Percentiles rank a stretch among this genome's conserved stretches.
phyloP scores from a whole-genome alignment of 1,140 invertebrate species.

The Pseudomyrmex cubaensis region DNA sequence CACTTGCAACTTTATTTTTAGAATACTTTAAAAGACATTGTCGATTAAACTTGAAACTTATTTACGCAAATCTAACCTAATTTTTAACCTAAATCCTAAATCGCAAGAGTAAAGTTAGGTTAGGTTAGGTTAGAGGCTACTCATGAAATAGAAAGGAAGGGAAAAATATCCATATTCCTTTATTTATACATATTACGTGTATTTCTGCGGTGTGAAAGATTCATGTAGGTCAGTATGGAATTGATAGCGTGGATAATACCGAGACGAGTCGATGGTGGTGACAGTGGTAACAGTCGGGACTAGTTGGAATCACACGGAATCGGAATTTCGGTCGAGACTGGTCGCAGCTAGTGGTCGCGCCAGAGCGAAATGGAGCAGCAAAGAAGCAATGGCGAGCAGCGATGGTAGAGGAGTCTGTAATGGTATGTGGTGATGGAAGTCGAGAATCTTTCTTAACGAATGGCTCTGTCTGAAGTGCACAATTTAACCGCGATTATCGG shows the following conservation, averaged over 20 bases:
- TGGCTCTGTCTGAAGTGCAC: slow-evolving; percentile 82
- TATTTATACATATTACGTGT: too few relatives aligned
- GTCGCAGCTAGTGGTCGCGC: slow-evolving; percentile 50
- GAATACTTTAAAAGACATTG: too few relatives aligned
- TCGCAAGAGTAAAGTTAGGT: too few relatives aligned
- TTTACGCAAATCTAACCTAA: too few relatives aligned
- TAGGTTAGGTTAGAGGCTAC: too few relatives aligned
- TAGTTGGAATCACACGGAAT: background rate
- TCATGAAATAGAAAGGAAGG: too few relatives aligned
- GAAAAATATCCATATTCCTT: too few relatives aligned
- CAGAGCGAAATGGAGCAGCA: slow-evolving; percentile 69
- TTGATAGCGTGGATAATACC: background rate
- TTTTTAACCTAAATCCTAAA: too few relatives aligned
- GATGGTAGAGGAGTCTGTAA: slow-evolving; percentile 64
- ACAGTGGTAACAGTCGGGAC: background rate
- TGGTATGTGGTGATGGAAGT: background rate
- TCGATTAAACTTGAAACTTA: too few relatives aligned
- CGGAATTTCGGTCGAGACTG: slow-evolving; percentile 6
- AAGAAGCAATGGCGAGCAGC: slow-evolving; percentile 78
- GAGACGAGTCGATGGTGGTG: background rate
- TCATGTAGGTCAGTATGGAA: slow-evolving; percentile 44
- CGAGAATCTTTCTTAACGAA: slow-evolving; percentile 75
- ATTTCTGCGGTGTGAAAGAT: background rate
- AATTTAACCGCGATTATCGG: slow-evolving; percentile 79
- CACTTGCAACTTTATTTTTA: too few relatives aligned